phyloP scores from a whole-genome alignment of 2,113 vertebrate genomes.

The Saccopteryx bilineata region DNA sequence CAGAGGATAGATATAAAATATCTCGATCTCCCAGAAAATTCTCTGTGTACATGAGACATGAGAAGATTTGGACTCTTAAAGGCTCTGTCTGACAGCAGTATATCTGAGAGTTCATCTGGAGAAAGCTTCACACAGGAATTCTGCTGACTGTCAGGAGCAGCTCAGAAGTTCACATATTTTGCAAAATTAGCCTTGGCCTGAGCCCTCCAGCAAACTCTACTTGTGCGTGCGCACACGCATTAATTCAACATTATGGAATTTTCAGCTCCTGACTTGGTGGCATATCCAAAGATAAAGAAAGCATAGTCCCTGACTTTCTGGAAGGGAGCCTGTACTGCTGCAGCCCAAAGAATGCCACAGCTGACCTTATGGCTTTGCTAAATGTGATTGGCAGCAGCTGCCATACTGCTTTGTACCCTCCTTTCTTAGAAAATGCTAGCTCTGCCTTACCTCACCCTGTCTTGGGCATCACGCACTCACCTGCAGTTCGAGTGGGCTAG shows the following conservation, averaged over 20 bases:
- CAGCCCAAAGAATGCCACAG: neutral
- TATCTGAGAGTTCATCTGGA: neutral
- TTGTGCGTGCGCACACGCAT: neutral
- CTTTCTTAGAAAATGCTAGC: neutral
- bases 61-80: neutral
- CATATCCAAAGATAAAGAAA: neutral
- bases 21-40: neutral
- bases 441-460: neutral
- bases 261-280: neutral
- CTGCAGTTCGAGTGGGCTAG: neutral
- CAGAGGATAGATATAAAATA: neutral
- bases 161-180: neutral
- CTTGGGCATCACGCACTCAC: neutral
- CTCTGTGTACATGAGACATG: neutral
- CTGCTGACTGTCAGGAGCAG: neutral
- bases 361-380: neutral
- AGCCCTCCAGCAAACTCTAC: neutral
- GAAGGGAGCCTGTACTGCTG: neutral
- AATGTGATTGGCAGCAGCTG: neutral
- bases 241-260: neutral
- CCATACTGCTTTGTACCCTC: neutral
- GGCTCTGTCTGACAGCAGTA: neutral
- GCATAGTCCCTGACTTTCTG: neutral
- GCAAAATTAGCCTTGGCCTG: neutral
- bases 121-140: neutral